Conservation (phyloP, 2,888 invertebrate species). For the Drosophila robusta region DNA sequence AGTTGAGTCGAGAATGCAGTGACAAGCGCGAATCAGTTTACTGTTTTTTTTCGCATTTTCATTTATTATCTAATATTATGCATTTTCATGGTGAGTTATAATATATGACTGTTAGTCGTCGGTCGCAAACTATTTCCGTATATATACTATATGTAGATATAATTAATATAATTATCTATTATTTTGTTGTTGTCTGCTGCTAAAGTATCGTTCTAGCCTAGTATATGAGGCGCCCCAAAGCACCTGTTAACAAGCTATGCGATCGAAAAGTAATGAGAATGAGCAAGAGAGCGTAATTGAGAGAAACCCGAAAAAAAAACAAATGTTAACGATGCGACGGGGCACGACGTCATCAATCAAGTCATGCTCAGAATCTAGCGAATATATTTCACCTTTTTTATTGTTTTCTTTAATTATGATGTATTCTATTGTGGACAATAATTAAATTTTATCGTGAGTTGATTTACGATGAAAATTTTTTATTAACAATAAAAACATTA, state of each 20-base stretch:
- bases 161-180: slow-evolving; percentile 23
- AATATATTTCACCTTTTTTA: background rate
- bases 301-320: background rate
- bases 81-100: slow-evolving; percentile 45
- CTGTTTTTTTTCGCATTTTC: background rate
- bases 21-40: slow-evolving; percentile 5
- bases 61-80: slow-evolving; percentile 33
- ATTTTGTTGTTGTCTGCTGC: slow-evolving; percentile 6
- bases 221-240: slow-evolving; percentile 16
- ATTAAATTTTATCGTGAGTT: too few relatives aligned
- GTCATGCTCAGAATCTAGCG: background rate
- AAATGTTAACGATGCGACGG: background rate
- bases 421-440: too few relatives aligned
- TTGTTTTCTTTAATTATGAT: too few relatives aligned
- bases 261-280: background rate
- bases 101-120: slow-evolving; percentile 17
- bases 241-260: slow-evolving; percentile 36
- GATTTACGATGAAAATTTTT: too few relatives aligned
- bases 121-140: slow-evolving; percentile 26
- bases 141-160: slow-evolving; percentile 6
- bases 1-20: background rate
- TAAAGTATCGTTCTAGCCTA: slow-evolving; percentile 17
- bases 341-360: slow-evolving; percentile 33
- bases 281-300: background rate
- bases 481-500: too few relatives aligned